Base-by-base conservation (phyloP, 2,797 vertebrate species). In the Bradypus variegatus region DNA sequence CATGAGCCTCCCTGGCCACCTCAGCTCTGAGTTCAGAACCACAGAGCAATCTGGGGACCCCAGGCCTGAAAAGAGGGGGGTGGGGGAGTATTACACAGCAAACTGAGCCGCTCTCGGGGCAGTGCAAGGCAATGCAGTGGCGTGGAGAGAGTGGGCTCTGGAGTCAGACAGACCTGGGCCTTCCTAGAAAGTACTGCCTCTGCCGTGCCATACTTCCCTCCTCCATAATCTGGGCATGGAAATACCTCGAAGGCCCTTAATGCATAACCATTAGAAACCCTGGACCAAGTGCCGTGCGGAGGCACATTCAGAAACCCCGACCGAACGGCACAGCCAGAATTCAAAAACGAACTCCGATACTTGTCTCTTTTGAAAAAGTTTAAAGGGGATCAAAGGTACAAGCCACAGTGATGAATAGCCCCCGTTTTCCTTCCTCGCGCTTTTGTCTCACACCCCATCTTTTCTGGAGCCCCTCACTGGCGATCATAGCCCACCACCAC, bases 101-200 rank as follows among this genome's bases (percentile, higher is more conserved):
- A 25, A 29, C 4, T 0, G 9, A 48, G 50, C 0, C 8, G 29
- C 0, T 13, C 10, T 5, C 0, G 2, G 18, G 2, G 77, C 41
- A 5, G 27, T 25, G 36, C 0, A 5, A 45, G 67, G 65, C 18
- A 2, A 8, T 0, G 0, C 4, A 25, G 45, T 21, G 27, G 33
- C 25, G 65, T 0, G 1, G 16, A 13, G 27, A 38, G 21, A 45
- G 41, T 2, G 12, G 15, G 58, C 53, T 9, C 1, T 19, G 8
- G 70, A 38, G 48, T 36, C 50, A 23, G 38, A n/a, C 14, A 58
- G 29, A 64, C 45, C 29, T 2, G 25, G 23, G 4, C 69, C 64
- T 50, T 55, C 67, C 76, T 25, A 11, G 23, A 2, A 48, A 62
- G 38, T 8, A 14, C 12, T 27, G n/a, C 41, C 48, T 48, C 41